Conservation (phyloP, 1,140 invertebrate genomes). For the Drosophila miranda region DNA sequence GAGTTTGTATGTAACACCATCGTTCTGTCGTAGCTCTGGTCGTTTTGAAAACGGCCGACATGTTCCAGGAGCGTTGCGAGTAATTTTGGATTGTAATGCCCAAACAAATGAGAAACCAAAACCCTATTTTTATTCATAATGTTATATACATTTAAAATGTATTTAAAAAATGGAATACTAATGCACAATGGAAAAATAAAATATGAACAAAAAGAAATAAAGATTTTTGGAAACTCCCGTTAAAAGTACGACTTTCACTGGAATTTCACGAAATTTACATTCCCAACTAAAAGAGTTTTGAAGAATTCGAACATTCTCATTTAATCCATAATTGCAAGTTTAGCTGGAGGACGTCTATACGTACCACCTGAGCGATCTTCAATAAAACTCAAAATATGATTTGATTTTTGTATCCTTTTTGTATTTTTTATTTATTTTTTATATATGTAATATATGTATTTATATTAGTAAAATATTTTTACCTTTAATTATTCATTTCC, state of each 20-base stretch:
- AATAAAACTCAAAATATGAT: constrained; percentile 3
- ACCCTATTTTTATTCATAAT: constrained; percentile 52
- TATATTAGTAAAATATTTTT: constrained; percentile 70
- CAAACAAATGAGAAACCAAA: constrained; percentile 31
- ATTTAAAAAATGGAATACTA: constrained; percentile 41
- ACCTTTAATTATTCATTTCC: constrained; percentile 15
- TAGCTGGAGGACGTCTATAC: too few species aligned
- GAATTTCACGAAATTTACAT: neutral
- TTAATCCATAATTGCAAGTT: neutral
- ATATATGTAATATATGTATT: constrained; percentile 41
- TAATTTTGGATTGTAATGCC: too few species aligned
- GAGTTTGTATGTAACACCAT: constrained; percentile 4
- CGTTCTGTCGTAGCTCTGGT: constrained; percentile 28
- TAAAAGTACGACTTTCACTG: constrained; percentile 9
- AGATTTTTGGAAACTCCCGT: constrained; percentile 68
- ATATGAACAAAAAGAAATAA: constrained; percentile 58
- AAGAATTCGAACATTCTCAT: neutral
- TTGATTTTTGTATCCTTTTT: constrained; percentile 59
- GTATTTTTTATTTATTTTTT: constrained; percentile 49
- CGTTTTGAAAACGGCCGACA: constrained; percentile 44
- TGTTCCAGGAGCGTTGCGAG: too few species aligned
- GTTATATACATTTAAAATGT: constrained; percentile 71
- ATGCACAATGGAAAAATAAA: constrained; percentile 22
- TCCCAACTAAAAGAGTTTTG: neutral
- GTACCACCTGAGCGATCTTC: too few species aligned